A percentile compares a stretch with the other conserved stretches of the same genome.
Conservation (phyloP, 2,797 vertebrate species). For the Calcarius lapponicus region DNA sequence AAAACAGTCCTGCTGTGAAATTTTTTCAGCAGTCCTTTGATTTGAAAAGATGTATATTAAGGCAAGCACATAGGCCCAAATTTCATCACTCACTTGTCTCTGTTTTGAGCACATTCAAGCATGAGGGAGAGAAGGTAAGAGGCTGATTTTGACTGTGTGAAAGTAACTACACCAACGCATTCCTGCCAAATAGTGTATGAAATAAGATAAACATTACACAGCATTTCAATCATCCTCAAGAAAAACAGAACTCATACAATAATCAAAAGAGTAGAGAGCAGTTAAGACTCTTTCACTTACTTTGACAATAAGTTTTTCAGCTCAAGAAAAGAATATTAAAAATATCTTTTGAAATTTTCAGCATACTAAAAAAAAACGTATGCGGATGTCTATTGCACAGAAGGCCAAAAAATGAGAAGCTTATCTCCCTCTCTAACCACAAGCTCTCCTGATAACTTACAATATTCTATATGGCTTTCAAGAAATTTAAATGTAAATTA, state of each 20-base stretch:
- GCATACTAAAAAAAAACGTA: not conserved
- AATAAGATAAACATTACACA: not conserved
- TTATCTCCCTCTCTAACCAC: not conserved
- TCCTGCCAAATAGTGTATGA: not conserved
- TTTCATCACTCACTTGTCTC: not conserved
- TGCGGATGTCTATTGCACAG: not conserved
- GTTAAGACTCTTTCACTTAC: not conserved
- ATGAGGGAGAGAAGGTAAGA: not conserved
- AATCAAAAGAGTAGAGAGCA: not conserved
- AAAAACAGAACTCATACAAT: not conserved
- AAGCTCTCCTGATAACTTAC: not conserved
- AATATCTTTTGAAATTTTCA: not conserved
- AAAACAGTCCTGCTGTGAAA: not conserved
- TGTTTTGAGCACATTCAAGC: accelerated
- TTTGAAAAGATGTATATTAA: not conserved
- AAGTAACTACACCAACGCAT: not conserved
- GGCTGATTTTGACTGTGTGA: not conserved
- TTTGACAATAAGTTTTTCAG: not conserved
- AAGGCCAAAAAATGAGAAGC: not conserved
- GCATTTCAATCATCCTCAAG: not conserved
- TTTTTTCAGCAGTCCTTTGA: not conserved
- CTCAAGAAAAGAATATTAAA: not conserved
- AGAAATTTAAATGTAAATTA: not conserved
- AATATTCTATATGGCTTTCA: not conserved
- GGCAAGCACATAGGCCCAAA: not conserved